phyloP scores from a whole-genome alignment of 2,797 vertebrate genomes.

The Acomys russatus region DNA sequence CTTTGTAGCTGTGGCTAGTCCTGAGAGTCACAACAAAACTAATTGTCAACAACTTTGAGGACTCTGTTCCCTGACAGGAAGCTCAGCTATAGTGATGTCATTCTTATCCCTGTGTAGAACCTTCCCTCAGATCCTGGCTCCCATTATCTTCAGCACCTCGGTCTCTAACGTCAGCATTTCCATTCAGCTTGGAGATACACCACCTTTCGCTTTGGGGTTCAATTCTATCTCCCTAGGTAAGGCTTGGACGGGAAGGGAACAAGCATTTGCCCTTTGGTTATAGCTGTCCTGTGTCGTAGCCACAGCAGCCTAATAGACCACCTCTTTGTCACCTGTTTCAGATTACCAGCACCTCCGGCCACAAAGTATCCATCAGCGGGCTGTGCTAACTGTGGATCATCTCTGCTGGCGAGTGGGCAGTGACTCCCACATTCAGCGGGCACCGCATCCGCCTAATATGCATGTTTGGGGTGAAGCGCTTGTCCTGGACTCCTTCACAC shows the following conservation, averaged over 20 bases:
- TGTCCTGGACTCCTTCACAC: slow-evolving; percentile 94
- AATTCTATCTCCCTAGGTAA: slow-evolving; percentile 95
- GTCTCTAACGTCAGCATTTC: slow-evolving; percentile 97
- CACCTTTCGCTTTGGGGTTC: slow-evolving; percentile 97
- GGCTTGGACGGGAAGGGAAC: background rate
- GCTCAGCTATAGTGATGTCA: background rate
- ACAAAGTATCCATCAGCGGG: slow-evolving; percentile 93
- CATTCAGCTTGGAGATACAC: slow-evolving; percentile 96
- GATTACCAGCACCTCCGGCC: slow-evolving; percentile 91
- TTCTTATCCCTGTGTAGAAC: slow-evolving; percentile 85
- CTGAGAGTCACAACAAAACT: slow-evolving; percentile 34
- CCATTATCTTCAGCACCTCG: slow-evolving; percentile 93
- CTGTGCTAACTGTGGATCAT: slow-evolving; percentile 93
- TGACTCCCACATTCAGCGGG: slow-evolving; percentile 98
- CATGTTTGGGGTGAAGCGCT: slow-evolving; percentile 99
- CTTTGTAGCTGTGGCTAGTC: slow-evolving; percentile 33
- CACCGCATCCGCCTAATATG: slow-evolving; percentile 96
- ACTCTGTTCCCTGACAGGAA: slow-evolving; percentile 32
- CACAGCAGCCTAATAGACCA: background rate
- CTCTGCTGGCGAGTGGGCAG: slow-evolving; percentile 99
- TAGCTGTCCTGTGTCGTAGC: background rate
- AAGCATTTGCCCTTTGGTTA: slow-evolving; percentile 43
- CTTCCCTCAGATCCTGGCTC: slow-evolving; percentile 94
- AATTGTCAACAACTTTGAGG: slow-evolving; percentile 24
- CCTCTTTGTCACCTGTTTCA: slow-evolving; percentile 60